A percentile compares a stretch with the other conserved stretches of the same genome.
phyloP scores from a whole-genome alignment of 2,797 vertebrate species.

The Numenius phaeopus region DNA sequence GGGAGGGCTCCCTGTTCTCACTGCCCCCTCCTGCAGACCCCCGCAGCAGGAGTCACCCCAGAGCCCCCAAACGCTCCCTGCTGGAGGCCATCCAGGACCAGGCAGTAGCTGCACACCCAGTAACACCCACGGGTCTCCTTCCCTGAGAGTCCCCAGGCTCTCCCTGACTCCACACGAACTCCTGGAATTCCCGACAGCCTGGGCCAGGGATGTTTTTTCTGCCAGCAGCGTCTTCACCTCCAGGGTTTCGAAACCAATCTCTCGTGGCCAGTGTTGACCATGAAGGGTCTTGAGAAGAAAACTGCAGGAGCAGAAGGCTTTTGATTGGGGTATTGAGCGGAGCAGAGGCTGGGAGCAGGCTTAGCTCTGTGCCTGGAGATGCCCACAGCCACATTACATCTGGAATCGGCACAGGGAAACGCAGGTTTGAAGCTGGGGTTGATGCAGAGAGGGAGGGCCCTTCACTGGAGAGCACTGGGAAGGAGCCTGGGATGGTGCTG shows the following conservation, averaged over 20 bases:
- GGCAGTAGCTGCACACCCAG: neutral
- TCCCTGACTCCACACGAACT: neutral
- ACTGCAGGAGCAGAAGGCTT: neutral
- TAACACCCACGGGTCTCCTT: neutral
- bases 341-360: neutral
- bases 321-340: neutral
- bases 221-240: neutral
- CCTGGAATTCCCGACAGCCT: neutral
- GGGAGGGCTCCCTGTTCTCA: neutral
- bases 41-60: neutral
- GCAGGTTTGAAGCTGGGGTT: neutral
- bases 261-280: neutral
- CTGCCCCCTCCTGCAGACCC: neutral
- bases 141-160: neutral
- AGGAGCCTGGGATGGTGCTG: neutral
- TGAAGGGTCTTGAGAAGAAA: neutral
- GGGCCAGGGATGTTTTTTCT: neutral
- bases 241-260: neutral
- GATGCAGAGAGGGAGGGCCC: neutral
- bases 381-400: fast-evolving
- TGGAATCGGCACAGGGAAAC: neutral
- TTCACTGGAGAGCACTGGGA: fast-evolving
- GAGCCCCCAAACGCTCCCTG: neutral
- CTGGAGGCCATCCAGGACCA: neutral
- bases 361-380: neutral